These are phyloP conservation scores for Eubasilissa regina DNA, from an alignment of 1,140 invertebrate species.

Conservation along the genomic window DNA sequence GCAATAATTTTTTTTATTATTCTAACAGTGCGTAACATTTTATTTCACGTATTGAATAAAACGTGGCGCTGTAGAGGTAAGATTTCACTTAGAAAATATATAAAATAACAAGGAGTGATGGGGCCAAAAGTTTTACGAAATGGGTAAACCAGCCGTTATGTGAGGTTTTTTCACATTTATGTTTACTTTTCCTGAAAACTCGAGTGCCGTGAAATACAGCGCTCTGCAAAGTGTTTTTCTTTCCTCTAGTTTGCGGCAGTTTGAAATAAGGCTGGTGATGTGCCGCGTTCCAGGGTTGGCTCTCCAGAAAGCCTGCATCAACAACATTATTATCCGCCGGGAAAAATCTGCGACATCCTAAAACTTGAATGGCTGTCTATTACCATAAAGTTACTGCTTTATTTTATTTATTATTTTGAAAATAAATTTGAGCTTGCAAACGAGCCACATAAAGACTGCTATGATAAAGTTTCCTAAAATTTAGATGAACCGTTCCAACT, in stretches of 20 bases:
- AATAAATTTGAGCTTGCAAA: too few species aligned
- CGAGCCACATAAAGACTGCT: too few species aligned
- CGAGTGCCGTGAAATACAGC: slow-evolving; percentile 14
- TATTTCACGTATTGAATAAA: background rate
- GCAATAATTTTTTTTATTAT: background rate
- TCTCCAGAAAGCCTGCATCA: too few species aligned
- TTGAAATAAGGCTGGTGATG: background rate
- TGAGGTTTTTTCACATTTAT: slow-evolving; percentile 6
- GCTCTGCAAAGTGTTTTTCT: slow-evolving; percentile 30
- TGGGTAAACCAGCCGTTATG: background rate
- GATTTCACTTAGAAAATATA: slow-evolving; percentile 25
- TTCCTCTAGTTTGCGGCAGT: slow-evolving; percentile 21
- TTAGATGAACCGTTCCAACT: too few species aligned
- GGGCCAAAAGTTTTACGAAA: background rate
- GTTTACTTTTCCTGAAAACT: slow-evolving; percentile 23
- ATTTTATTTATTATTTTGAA: too few species aligned
- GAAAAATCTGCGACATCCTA: too few species aligned
- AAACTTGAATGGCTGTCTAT: too few species aligned
- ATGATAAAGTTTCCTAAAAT: too few species aligned
- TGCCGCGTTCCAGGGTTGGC: too few species aligned
- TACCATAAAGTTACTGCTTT: too few species aligned
- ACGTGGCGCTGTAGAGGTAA: background rate
- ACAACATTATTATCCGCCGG: too few species aligned
- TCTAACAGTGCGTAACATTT: background rate
- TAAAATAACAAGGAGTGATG: slow-evolving; percentile 15